Evolutionary conservation across 1,140 invertebrate genomes (phyloP), one percentile per base, ranked within the genome.

Genomic region (Zaprionus vittiger): DNA sequence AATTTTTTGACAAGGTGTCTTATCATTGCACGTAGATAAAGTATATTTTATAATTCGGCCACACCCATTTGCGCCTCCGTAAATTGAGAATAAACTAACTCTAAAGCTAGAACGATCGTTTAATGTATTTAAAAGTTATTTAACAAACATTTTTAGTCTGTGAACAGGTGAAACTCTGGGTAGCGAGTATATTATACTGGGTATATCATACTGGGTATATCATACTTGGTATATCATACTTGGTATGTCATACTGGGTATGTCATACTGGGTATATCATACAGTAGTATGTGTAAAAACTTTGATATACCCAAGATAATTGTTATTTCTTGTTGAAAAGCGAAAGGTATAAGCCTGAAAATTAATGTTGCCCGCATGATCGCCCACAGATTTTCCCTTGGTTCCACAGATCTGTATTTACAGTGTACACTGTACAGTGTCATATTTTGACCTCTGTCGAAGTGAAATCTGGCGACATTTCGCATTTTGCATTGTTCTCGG

Each of bases 401-500:
- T 26, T 28, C 9, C 11, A 47, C n/a, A 47, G 6, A 47, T 17
- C 31, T 31, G 31, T 31, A 4, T 34, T 9, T n/a, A n/a, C 7
- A 17, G 2, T 1, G 2, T 1, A 20, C 20, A 20, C 20, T 44
- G n/a, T 17, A 44, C 6, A 17, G 6, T n/a, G 41, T 6, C 5
- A 44, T 44, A 44, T 47, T 9, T 31, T 64, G 37, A 57, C 26
- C 38, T 67, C 24, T 71, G n/a, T 41, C 12, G 11, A 52, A 73
- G 65, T 61, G 65, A 73, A 73, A 73, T 69, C 65, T 24, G 37
- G 6, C 28, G 37, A 54, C 65, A 68, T 41, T 38, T 41, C 15
- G 38, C 70, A 73, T 83, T 83, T 83, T 59, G 83, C 81, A 80
- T 80, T 73, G 73, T 64, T 83, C 64, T 76, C 31, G 26, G 41